A percentile compares a stretch with the other conserved stretches of the same genome.
phyloP scores from a whole-genome alignment of 2,797 vertebrate genomes.

The Potorous gilbertii region DNA sequence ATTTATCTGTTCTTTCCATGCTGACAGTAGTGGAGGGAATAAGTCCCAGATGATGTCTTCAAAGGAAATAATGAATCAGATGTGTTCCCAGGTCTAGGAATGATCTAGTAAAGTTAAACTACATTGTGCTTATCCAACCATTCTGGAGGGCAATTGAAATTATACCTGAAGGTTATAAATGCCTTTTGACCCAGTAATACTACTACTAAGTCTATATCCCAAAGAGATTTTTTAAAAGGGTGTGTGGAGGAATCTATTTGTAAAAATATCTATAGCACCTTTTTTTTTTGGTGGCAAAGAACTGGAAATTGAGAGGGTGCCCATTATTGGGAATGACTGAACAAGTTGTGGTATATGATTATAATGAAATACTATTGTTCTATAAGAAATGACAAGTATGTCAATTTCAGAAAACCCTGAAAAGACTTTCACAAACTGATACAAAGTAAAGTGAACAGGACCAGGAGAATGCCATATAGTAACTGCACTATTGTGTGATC shows the following conservation, averaged over 20 bases:
- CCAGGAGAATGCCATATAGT: not conserved
- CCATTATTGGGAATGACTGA: not conserved
- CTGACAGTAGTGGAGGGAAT: slow-evolving; percentile 25
- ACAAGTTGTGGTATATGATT: not conserved
- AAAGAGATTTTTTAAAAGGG: no score
- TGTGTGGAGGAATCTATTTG: no score
- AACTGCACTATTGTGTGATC: no score
- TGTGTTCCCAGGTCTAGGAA: not conserved
- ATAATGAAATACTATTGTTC: not conserved
- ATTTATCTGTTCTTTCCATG: slow-evolving; percentile 56
- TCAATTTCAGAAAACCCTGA: not conserved
- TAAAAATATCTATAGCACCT: not conserved
- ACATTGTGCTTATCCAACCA: no score
- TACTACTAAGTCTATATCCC: not conserved
- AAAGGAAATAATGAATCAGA: not conserved
- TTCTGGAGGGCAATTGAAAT: no score
- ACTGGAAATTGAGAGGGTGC: not conserved
- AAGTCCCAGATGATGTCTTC: slow-evolving; percentile 52
- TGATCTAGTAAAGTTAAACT: slow-evolving; percentile 57
- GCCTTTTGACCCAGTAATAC: slow-evolving; percentile 35
- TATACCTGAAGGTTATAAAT: no score
- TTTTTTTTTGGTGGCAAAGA: not conserved
- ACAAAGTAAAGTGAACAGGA: not conserved
- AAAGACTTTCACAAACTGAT: not conserved
- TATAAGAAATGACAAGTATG: not conserved